These are phyloP conservation scores for Lithobates sylvaticus DNA, from an alignment of 2,797 vertebrate genomes.

Conservation along the genomic window DNA sequence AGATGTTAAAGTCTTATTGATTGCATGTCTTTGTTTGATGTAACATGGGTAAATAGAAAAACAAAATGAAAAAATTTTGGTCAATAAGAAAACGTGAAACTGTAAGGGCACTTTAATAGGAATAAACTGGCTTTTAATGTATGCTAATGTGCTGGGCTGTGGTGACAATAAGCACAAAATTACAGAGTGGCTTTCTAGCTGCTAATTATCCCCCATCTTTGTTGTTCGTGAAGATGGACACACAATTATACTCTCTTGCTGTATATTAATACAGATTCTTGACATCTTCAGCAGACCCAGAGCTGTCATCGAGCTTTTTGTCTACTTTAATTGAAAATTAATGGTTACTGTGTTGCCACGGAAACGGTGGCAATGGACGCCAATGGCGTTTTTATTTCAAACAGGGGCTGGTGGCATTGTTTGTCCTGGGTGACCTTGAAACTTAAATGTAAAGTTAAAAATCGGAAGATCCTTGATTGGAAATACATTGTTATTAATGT, in stretches of 20 bases:
- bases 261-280: slow-evolving; percentile 99
- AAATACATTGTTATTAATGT: slow-evolving; percentile 4
- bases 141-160: slow-evolving; percentile 87
- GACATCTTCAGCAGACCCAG: slow-evolving; percentile 99
- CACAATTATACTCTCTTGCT: slow-evolving; percentile 99
- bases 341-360: slow-evolving; percentile 99
- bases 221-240: slow-evolving; percentile 92
- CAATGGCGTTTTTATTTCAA: slow-evolving; percentile 88
- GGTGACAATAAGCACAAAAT: slow-evolving; percentile 87
- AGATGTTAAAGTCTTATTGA: neutral
- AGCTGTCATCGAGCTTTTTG: slow-evolving; percentile 99
- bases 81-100: slow-evolving; percentile 82
- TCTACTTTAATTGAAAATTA: slow-evolving; percentile 99
- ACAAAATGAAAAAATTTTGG: slow-evolving; percentile 51
- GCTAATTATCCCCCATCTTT: slow-evolving; percentile 88
- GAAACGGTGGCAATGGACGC: slow-evolving; percentile 91
- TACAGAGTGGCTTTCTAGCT: slow-evolving; percentile 88
- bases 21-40: slow-evolving; percentile 27
- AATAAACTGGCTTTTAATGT: slow-evolving; percentile 87
- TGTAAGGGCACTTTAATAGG: slow-evolving; percentile 85
- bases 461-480: slow-evolving; percentile 73
- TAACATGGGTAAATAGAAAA: slow-evolving; percentile 79
- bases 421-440: slow-evolving; percentile 98
- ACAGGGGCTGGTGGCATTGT: slow-evolving; percentile 94
- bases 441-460: slow-evolving; percentile 87